A percentile compares a stretch with the other conserved stretches of the same genome.
Conservation (phyloP, 2,888 invertebrate species). For the Hetaerina titia region DNA sequence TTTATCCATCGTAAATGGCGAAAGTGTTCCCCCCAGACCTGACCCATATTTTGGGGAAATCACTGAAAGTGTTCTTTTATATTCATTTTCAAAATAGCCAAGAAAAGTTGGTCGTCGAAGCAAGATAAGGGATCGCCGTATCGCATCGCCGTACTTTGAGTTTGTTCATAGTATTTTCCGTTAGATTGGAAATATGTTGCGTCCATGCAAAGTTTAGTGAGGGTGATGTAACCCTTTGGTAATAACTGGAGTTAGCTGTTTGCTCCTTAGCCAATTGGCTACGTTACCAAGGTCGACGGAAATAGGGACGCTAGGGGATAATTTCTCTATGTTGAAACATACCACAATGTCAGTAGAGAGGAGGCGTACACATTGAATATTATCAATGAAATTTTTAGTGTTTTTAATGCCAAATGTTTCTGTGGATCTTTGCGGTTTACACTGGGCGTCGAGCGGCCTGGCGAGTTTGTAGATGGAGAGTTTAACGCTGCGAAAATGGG, state of each 20-base stretch:
- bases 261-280: too few relatives aligned
- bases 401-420: too few relatives aligned
- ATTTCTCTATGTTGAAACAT: too few relatives aligned
- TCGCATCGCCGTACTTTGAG: neutral
- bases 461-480: too few relatives aligned
- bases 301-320: too few relatives aligned
- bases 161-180: neutral
- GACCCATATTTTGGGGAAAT: neutral
- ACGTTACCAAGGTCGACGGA: too few relatives aligned
- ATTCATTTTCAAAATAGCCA: neutral
- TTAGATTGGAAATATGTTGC: neutral
- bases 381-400: too few relatives aligned
- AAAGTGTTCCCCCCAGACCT: neutral
- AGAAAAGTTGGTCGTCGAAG: neutral
- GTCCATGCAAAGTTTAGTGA: neutral
- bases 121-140: neutral
- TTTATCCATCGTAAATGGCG: neutral
- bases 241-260: neutral
- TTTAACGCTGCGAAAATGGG: too few relatives aligned
- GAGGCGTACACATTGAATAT: too few relatives aligned
- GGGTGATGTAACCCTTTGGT: neutral
- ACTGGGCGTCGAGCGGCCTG: too few relatives aligned
- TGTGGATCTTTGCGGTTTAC: too few relatives aligned
- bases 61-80: neutral
- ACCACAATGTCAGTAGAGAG: too few relatives aligned